phyloP scores from a whole-genome alignment of 2,113 vertebrate genomes.

The Prunella himalayana region DNA sequence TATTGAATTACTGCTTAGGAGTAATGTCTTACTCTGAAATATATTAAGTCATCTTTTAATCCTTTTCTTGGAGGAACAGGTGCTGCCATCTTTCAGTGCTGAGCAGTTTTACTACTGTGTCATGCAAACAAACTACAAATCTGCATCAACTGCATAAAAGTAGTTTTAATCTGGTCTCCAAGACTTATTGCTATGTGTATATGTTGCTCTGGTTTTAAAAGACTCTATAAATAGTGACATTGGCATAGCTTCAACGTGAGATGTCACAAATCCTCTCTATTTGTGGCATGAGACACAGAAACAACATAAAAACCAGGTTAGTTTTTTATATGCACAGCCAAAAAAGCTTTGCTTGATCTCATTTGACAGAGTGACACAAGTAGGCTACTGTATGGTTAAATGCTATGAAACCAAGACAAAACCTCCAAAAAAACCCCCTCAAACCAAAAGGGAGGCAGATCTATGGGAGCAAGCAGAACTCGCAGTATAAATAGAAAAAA shows the following conservation, averaged over 20 bases:
- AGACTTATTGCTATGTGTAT: neutral
- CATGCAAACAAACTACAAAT: neutral
- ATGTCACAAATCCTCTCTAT: neutral
- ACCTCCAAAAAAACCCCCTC: rapidly evolving
- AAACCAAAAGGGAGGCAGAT: neutral
- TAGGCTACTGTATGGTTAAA: neutral
- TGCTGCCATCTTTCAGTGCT: neutral
- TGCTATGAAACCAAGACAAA: neutral
- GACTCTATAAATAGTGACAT: neutral
- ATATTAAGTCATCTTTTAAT: neutral
- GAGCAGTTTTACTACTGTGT: neutral
- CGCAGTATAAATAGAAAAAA: neutral
- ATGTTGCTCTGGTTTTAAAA: neutral
- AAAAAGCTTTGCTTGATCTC: neutral
- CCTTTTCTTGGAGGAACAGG: neutral
- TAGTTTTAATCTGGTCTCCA: neutral
- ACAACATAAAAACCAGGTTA: neutral
- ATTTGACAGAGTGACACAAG: neutral
- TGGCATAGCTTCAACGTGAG: neutral
- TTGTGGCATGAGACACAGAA: neutral
- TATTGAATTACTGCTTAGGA: neutral
- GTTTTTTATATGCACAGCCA: neutral
- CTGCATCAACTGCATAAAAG: neutral
- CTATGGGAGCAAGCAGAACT: neutral
- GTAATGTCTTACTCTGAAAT: neutral